Conservation (phyloP, 1,140 invertebrate species). For the Odontomachus brunneus region DNA sequence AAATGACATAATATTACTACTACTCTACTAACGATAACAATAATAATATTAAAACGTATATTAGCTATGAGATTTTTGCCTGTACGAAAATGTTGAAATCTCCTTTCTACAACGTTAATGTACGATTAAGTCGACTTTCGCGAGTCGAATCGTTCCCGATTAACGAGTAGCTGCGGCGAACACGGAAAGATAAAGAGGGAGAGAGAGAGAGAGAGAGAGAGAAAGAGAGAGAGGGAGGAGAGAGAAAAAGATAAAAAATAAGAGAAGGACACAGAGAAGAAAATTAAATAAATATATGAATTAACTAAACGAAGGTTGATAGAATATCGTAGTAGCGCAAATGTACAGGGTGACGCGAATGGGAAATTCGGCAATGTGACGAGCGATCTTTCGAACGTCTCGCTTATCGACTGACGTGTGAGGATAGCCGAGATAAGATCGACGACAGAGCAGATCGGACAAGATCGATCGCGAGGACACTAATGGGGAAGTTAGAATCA, state of each 20-base stretch:
- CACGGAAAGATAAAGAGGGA: conserved; percentile 5
- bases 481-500: too few relatives aligned
- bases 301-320: conserved; percentile 64
- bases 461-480: not conserved
- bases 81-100: conserved; percentile 68
- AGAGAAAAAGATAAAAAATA: conserved; percentile 1
- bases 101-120: conserved; percentile 64
- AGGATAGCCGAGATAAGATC: not conserved
- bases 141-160: conserved; percentile 51
- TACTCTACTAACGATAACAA: conserved; percentile 59
- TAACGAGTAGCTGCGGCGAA: conserved; percentile 39
- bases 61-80: conserved; percentile 64
- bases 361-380: conserved; percentile 42
- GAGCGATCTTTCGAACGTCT: conserved; percentile 71
- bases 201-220: too few relatives aligned
- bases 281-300: conserved; percentile 36
- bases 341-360: conserved; percentile 69
- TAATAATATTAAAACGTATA: conserved; percentile 67
- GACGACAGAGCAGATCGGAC: not conserved
- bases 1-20: conserved; percentile 62
- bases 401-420: not conserved
- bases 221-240: not conserved
- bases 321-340: conserved; percentile 63
- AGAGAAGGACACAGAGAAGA: conserved; percentile 5
- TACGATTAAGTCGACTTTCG: conserved; percentile 58